Base-by-base conservation (phyloP, 2,113 vertebrate genomes). In the Pontoporia blainvillei region DNA sequence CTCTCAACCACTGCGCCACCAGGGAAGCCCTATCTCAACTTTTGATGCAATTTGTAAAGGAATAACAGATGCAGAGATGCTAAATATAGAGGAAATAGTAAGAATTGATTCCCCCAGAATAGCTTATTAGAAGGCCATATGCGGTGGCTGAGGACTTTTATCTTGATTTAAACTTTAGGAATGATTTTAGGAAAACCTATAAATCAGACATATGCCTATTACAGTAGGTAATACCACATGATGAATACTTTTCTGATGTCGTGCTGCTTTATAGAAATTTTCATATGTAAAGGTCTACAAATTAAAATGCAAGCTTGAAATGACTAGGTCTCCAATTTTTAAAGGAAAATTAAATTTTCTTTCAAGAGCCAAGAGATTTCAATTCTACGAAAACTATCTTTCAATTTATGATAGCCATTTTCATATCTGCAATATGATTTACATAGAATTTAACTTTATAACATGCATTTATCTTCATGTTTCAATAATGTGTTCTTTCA, bases 241-340 rank as follows among this genome's bases (percentile, higher is more conserved):
- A 82, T 1, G 7, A 91, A 66, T 21, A 41, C 6, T 41, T 76
- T 72, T 29, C 36, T 64, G 10, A 79, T 54, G 13, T 25, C 10
- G 67, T 27, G 21, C 2, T 85, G 23, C 8, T 78, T 78, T 85
- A 54, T 1, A 41, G 64, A 15, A 94, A 69, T 62, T 88, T 71
- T 87, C 46, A 62, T 36, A 64, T 66, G 2, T 39, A 83, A 83
- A 90, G 57, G 13, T 44, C 5, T 94, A 64, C 34, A 91, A 96
- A 88, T 12, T 20, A 85, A 1, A 90, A 82, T 89, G 52, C 46
- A 79, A 13, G 82, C 41, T 94, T 96, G 46, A 97, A 83, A 96
- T 69, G 4, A 5, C 12, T 36, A 57, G 5, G 91, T 95, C 46
- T 81, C 31, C 4, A 94, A 41, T 79, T 89, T 85, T 78, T 31